A percentile compares a stretch with the other conserved stretches of the same genome.
phyloP scores from a whole-genome alignment of 2,797 vertebrate genomes.

The Bryconaethiops microstoma region DNA sequence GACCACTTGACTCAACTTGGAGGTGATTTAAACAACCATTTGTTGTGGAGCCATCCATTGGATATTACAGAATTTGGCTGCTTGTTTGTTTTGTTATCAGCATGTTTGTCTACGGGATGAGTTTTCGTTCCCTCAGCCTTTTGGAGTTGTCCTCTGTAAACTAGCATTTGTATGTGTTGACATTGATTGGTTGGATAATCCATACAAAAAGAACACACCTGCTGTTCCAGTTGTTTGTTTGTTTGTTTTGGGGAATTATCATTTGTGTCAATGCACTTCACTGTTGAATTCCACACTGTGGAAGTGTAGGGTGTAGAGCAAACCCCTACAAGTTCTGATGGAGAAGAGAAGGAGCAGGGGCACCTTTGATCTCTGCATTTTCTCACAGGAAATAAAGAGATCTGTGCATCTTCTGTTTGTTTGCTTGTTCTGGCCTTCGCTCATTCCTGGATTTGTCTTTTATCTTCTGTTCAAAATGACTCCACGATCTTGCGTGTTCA shows the following conservation, averaged over 20 bases:
- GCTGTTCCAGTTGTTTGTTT: neutral
- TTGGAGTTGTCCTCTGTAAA: neutral
- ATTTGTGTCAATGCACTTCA: neutral
- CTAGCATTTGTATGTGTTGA: neutral
- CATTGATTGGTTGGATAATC: neutral
- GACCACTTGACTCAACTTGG: neutral
- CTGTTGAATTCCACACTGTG: neutral
- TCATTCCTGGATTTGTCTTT: neutral
- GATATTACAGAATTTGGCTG: neutral
- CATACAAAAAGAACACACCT: neutral
- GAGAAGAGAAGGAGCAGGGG: slow-evolving; percentile 3
- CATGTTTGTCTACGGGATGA: neutral
- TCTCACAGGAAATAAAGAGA: slow-evolving; percentile 18
- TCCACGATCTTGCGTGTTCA: neutral
- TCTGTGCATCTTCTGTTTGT: slow-evolving; percentile 16
- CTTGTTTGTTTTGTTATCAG: slow-evolving; percentile 6
- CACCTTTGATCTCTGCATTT: slow-evolving; percentile 11
- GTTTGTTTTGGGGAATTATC: too few species aligned
- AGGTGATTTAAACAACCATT: neutral
- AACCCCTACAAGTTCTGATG: neutral
- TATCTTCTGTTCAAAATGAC: neutral
- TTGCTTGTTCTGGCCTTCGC: slow-evolving; percentile 5
- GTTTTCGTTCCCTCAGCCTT: neutral
- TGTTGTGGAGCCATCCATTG: neutral
- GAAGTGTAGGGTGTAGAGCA: neutral